A percentile compares a stretch with the other conserved stretches of the same genome.
phyloP scores from a whole-genome alignment of 2,797 vertebrate genomes.

The Peromyscus attwateri region DNA sequence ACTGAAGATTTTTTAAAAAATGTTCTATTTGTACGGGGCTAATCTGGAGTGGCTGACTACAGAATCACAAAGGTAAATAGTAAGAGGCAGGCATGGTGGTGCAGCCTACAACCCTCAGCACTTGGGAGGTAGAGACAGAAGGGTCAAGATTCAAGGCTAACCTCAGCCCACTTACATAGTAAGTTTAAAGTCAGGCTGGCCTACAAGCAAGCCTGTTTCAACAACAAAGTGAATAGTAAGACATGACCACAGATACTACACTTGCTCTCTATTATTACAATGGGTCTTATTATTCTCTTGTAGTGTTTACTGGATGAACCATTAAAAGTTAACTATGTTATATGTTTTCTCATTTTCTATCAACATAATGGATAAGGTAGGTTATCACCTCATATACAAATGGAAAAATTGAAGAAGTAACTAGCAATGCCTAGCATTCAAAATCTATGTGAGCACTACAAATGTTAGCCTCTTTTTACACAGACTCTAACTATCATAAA shows the following conservation, averaged over 20 bases:
- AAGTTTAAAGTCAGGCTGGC: not conserved
- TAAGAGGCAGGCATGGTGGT: not conserved
- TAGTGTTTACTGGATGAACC: not conserved
- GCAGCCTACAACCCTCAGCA: not conserved
- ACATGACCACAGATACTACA: not conserved
- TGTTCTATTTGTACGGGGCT: constrained; percentile 15
- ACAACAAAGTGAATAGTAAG: constrained; percentile 21
- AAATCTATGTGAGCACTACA: not conserved
- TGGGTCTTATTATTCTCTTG: not conserved
- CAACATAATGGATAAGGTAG: not conserved
- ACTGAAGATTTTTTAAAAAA: constrained; percentile 6
- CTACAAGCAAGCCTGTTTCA: not conserved
- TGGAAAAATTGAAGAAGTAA: constrained; percentile 12
- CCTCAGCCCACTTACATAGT: not conserved
- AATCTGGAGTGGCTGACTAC: not conserved
- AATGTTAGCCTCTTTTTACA: not conserved
- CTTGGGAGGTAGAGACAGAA: not conserved
- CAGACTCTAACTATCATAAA: not conserved
- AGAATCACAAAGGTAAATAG: constrained; percentile 54
- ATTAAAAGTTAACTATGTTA: constrained; percentile 12
- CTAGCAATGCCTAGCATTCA: not conserved
- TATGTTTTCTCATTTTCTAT: constrained; percentile 29
- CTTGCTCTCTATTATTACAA: not conserved
- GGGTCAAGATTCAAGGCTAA: not conserved
- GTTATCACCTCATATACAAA: not conserved